Base-by-base conservation (phyloP, 2,797 vertebrate genomes). In the Microchirus variegatus region DNA sequence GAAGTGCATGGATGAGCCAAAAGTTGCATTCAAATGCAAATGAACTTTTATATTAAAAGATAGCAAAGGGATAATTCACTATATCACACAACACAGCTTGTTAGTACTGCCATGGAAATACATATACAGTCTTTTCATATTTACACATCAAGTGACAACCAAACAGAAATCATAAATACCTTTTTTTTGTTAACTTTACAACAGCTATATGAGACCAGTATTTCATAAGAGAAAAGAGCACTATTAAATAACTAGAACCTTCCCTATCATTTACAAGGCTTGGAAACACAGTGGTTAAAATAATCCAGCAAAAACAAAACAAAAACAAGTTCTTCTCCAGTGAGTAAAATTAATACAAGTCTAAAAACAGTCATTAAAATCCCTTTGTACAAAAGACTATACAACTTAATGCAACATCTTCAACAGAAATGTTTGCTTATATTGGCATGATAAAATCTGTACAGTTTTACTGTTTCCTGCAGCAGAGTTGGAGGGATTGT, bases 321-420 rank as follows among this genome's bases (percentile, higher is more conserved):
- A 17, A 66, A 77, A 60, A 59, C 13, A 62, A 70, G 69, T 75
- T 90, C 70, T 87, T 91, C 80, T 93, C 91, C 92, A 94, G 92
- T 92, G 91, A 94, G 93, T 91, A 84, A 86, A 88, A 91, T 89
- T 90, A 91, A 91, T 82, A 87, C 77, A 89, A 77, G 63, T 86
- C 80, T 88, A 90, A 88, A 90, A 90, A 87, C 71, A 61, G 57
- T 87, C 85, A 91, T 85, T 31, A 74, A 90, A 90, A 91, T 96
- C 95, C 92, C 93, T 96, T 83, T 81, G 92, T 95, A 96, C 94
- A 96, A 94, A 95, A 91, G 84, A 93, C 83, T 95, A 93, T 95
- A 95, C 73, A 94, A 87, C 91, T 94, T 91, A 92, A 95, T 80
- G 88, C 80, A 87, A 87, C 88, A 90, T 91, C 70, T 87, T 87